These are phyloP conservation scores for Muschampia plurimacula DNA, from an alignment of 2,888 invertebrate species.

Conservation along the genomic window DNA sequence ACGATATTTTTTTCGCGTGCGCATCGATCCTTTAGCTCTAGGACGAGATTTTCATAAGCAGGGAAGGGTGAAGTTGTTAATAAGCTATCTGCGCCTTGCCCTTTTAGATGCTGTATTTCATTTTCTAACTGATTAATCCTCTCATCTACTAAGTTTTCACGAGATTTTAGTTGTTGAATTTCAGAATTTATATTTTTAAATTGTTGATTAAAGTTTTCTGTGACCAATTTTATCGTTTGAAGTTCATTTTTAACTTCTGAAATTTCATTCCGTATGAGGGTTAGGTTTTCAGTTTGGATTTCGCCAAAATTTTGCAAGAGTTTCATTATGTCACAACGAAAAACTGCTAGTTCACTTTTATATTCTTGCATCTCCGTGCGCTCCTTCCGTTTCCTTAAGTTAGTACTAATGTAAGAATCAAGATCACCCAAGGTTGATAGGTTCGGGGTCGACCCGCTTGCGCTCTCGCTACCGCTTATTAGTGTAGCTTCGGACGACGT, in stretches of 20 bases:
- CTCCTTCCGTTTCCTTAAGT: conserved; percentile 25
- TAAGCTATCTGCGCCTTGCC: not conserved
- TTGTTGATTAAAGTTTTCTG: conserved; percentile 29
- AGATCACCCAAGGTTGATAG: not conserved
- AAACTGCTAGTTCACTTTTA: conserved; percentile 24
- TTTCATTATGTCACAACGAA: conserved; percentile 36
- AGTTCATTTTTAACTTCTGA: conserved; percentile 34
- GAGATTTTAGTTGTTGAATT: conserved; percentile 39
- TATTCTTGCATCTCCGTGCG: conserved; percentile 23
- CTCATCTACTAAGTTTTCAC: conserved; percentile 27
- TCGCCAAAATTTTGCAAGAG: conserved; percentile 35
- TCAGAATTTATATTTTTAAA: conserved; percentile 38
- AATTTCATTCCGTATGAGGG: conserved; percentile 35
- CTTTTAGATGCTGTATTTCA: not conserved
- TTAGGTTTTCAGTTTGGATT: conserved; percentile 35
- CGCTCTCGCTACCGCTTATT: conserved; percentile 23
- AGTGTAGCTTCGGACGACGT: conserved; percentile 12
- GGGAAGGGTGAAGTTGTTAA: conserved; percentile 30
- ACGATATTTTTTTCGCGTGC: conserved; percentile 48
- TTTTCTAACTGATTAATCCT: conserved; percentile 7
- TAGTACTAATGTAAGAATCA: not conserved
- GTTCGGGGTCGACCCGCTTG: conserved; percentile 12
- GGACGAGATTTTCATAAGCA: conserved; percentile 44
- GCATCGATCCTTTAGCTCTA: conserved; percentile 46
- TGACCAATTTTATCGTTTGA: conserved; percentile 25